Conservation (phyloP, 2,797 vertebrate genomes). For the Aselliscus stoliczkanus region DNA sequence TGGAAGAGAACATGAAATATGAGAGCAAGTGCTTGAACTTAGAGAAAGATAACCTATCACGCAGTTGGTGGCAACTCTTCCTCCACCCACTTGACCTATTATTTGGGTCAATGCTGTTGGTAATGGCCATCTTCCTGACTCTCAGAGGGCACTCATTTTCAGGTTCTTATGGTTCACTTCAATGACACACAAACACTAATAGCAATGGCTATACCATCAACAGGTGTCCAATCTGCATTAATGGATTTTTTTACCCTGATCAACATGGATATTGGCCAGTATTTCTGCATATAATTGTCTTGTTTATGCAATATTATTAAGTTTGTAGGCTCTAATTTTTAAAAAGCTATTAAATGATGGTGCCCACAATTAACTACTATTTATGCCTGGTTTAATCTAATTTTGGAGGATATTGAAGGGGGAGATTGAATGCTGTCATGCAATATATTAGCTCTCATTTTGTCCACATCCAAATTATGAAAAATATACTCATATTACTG, state of each 20-base stretch:
- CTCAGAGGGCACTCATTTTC: background rate
- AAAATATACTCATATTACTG: background rate
- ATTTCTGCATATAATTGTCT: background rate
- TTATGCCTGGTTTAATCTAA: background rate
- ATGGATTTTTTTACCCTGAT: background rate
- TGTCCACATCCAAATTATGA: background rate
- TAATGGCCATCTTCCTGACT: background rate
- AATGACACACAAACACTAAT: background rate
- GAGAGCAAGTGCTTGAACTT: background rate
- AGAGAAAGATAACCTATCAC: background rate
- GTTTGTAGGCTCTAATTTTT: background rate
- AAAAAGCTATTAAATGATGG: background rate
- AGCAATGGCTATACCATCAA: background rate
- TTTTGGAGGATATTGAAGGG: background rate
- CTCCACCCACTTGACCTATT: background rate
- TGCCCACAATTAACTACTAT: background rate
- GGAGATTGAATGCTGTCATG: background rate
- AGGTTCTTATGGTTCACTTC: background rate
- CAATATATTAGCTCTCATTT: slow-evolving; percentile 35
- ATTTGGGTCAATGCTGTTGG: background rate
- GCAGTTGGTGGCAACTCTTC: background rate
- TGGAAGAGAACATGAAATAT: background rate
- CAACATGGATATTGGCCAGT: background rate
- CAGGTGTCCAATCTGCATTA: background rate
- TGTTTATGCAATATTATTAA: background rate